Percentiles rank a stretch among this genome's conserved stretches.
These are phyloP conservation scores for Cochlearius cochlearius DNA, from an alignment of 2,113 vertebrate genomes.

Conservation along the genomic window DNA sequence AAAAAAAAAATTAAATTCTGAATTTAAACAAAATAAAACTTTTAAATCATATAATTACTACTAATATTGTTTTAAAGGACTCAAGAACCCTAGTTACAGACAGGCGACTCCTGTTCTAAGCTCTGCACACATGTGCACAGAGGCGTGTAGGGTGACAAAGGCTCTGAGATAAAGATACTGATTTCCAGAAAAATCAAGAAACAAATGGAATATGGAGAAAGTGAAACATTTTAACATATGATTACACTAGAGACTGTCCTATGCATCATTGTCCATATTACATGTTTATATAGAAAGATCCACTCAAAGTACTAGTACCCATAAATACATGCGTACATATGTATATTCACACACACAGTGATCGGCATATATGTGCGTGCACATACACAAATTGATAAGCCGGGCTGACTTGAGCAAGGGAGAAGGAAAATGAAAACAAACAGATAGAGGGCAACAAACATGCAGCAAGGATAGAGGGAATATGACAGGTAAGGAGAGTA, in stretches of 20 bases:
- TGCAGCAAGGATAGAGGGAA: neutral
- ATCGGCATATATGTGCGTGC: neutral
- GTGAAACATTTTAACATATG: neutral
- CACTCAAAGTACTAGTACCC: neutral
- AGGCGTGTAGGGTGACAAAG: neutral
- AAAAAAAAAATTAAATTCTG: neutral
- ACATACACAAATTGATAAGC: neutral
- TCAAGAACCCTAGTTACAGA: neutral
- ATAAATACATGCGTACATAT: neutral
- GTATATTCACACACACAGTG: neutral
- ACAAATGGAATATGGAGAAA: neutral
- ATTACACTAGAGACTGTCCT: neutral
- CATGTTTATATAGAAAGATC: neutral
- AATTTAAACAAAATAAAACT: neutral
- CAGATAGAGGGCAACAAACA: neutral
- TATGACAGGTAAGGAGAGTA: neutral
- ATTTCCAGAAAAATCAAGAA: neutral
- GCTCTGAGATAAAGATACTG: neutral
- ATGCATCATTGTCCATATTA: neutral
- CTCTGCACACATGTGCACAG: neutral
- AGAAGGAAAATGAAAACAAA: neutral
- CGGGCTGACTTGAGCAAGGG: neutral
- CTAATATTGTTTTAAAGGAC: neutral
- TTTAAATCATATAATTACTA: neutral
- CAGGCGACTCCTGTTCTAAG: neutral